Evolutionary conservation across 2,113 vertebrate species (phyloP), one percentile per base, ranked within the genome.

Genomic region (Uria lomvia): DNA sequence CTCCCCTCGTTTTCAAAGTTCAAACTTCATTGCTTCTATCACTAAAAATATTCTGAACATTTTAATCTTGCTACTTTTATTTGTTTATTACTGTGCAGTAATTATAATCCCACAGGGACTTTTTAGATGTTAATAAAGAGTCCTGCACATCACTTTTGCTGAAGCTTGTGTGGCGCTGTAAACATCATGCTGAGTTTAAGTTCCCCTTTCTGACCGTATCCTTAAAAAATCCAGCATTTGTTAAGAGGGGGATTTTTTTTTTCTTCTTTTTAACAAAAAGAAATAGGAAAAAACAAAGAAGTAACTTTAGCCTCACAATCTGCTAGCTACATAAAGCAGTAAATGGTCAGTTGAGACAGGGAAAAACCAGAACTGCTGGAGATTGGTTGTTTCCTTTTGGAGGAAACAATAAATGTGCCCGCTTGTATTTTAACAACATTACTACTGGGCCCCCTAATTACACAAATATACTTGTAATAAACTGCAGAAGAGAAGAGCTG

Each of bases 341-440:
- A 97, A 97, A 98, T 97, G 97, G 98, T 98, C 98, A 98, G 92
- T 65, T 98, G 96, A 98, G 96, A 96, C 98, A 98, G 98, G 98
- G 98, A 98, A 97, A 97, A 98, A 95, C 65, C 97, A 97, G 94
- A 94, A 83, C 96, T 97, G 91, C 91, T 94, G 81, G 98, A 93
- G 97, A 98, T 97, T 96, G 98, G 98, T 98, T 98, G 97, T 98
- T 99, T 99, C 98, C 99, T 99, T 98, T 94, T 97, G 98, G 98
- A 98, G 99, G 99, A 99, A 99, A 98, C 99, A 98, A 98, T 99
- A 99, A 99, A 99, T 78, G 98, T 98, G 96, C 97, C 96, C 90
- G 79, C 98, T 98, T 98, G 97, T 97, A 96, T 98, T 95, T 97
- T 98, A 98, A 98, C 98, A 97, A 58, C 96, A 84, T 97, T 93